Evolutionary conservation across 2,113 vertebrate genomes (phyloP), one percentile per base, ranked within the genome.

Genomic region (Clarias gariepinus): DNA sequence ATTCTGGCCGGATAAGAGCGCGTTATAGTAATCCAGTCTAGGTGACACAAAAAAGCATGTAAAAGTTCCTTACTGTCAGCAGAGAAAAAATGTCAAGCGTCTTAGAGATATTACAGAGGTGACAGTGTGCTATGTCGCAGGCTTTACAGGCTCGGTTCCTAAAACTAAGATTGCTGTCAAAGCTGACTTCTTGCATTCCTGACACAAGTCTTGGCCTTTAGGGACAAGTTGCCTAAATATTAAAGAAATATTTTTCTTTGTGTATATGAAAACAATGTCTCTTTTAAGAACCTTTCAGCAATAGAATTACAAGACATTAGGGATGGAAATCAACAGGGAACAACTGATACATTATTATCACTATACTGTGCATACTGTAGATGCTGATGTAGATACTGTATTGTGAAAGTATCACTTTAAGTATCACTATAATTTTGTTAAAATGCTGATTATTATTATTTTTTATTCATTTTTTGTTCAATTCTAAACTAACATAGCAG

Each of bases 1-100:
- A 83, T 68, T 83, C 47, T 57, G 82, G 28, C 53, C 28, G 7
- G 66, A 83, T 83, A 71, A 55, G 47, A 58, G 64, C 19, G 52
- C 16, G 82, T 69, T 53, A 55, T 8, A 83, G n/a, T 71, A 71
- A 83, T 83, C 82, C 82, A 57, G 64, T 57, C 25, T 83, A 19
- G 81, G 63, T 83, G 81, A 68, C 63, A 68, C 61, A 83, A 69
- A 83, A 71, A 68, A 69, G 63, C 47, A 83, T 57, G 66, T 83
- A 57, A 63, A 69, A n/a, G 66, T 83, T 83, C 28, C 58, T 83
- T 71, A 83, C 52, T 71, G 82, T 71, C 52, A 83, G 82, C 52
- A 23, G 66, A 83, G 82, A 19, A 83, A 83, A 68, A 83, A 53
- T 66, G 41, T 53, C 61, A 66, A 68, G 81, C 53, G 63, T 8